A percentile compares a stretch with the other conserved stretches of the same genome.
Evolutionary conservation across 2,113 vertebrate genomes (phyloP).

Genomic region (Eurypyga helias): DNA sequence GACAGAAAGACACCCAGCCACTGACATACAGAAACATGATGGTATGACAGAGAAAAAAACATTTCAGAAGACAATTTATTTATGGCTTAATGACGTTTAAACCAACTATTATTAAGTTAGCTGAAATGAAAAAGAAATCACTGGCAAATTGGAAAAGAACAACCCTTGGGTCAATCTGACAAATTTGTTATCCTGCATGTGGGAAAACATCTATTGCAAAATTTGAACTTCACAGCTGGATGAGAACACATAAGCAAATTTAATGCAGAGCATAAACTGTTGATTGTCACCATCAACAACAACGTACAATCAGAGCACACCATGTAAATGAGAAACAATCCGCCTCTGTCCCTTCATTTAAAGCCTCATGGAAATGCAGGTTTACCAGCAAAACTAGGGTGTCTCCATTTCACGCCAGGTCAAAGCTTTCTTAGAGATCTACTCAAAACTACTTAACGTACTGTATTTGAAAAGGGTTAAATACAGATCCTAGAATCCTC

Average conservation of each 20-base stretch:
- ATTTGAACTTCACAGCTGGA: slow-evolving; percentile 44
- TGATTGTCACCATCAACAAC: slow-evolving; percentile 19
- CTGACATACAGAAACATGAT: not conserved
- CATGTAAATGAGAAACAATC: not conserved
- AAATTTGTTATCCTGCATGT: not conserved
- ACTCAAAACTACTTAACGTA: not conserved
- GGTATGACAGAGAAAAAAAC: not conserved
- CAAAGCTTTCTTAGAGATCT: not conserved
- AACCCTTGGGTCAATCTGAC: slow-evolving; percentile 35
- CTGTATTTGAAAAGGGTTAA: slow-evolving; percentile 41
- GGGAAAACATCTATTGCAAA: slow-evolving; percentile 35
- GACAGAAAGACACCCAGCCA: not conserved
- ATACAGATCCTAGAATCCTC: not conserved
- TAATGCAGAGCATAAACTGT: slow-evolving; percentile 17
- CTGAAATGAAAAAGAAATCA: slow-evolving; percentile 41
- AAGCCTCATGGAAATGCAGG: not conserved
- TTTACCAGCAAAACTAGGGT: not conserved
- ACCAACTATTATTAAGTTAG: slow-evolving; percentile 35
- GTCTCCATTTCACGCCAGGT: not conserved
- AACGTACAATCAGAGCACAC: not conserved
- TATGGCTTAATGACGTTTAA: not conserved
- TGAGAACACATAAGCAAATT: slow-evolving; percentile 30
- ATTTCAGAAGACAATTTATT: slow-evolving; percentile 21
- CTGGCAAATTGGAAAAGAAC: slow-evolving; percentile 28
- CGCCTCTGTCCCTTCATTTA: not conserved